Evolutionary conservation across 2,888 invertebrate genomes (phyloP), one percentile per base, ranked within the genome.

Genomic region (Monochamus alternatus): DNA sequence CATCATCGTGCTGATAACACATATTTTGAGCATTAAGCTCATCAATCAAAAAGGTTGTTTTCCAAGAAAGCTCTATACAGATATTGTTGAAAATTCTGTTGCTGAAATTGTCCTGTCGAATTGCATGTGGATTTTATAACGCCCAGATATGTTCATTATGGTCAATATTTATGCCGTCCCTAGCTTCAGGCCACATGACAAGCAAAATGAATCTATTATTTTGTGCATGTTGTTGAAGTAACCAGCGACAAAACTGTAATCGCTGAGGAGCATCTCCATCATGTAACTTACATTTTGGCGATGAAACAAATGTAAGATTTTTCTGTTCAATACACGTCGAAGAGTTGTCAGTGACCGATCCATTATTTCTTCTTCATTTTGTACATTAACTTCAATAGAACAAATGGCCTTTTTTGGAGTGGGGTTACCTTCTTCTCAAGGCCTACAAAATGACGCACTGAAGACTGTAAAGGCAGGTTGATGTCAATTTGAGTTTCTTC

Each of bases 1-100:
- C 32, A 52, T 64, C 72, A 30, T 72, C 55, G 14, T 70, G 62
- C 14, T 70, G 70, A 3, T 43, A 70, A 55, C 73, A 65, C 44
- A 43, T 31, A 12, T 73, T 43, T 51, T 60, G 14, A 60, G 5
- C 14, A 60, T 60, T 60, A 67, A 60, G 60, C 22, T 3, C 22
- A 30, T 60, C 14, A 60, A 60, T 60, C 5, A 60, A 60, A 60
- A 60, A 30, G 22, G 2, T 4, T 12, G 12, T 60, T 60, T 14
- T 60, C 60, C 60, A 60, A 60, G 52, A 52, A 52, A 52, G n/a
- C 9, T 52, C 52, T 52, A 52, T 52, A 52, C 52, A 52, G 52
- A 52, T 52, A 52, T 14, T 52, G 52, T 52, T 52, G 52, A 52
- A 52, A 52, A 52, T 52, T 2, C 52, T 52, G 4, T 52, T 14